These are phyloP conservation scores for Eupithecia abbreviata DNA, from an alignment of 2,888 invertebrate genomes.

Conservation along the genomic window DNA sequence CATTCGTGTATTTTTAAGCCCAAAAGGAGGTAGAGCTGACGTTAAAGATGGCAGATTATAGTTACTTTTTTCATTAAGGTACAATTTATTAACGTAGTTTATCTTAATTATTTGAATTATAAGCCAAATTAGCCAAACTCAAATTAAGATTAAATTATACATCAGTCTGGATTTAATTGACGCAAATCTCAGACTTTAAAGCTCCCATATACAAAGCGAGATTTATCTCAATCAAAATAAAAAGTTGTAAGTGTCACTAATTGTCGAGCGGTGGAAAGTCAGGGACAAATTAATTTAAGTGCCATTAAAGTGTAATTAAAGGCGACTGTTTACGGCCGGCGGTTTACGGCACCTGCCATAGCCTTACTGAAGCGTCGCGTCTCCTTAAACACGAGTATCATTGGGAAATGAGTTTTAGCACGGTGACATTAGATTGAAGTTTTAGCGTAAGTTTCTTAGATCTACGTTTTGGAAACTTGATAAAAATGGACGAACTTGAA, in stretches of 20 bases:
- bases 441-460: not conserved
- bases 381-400: not conserved
- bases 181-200: not conserved
- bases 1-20: not conserved
- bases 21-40: not conserved
- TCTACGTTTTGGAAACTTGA: not conserved
- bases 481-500: too few relatives aligned
- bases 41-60: not conserved
- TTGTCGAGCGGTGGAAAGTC: conserved; percentile 47
- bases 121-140: not conserved
- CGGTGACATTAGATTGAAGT: not conserved
- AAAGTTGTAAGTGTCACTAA: conserved; percentile 25
- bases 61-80: not conserved
- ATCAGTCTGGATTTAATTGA: not conserved
- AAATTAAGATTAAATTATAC: not conserved
- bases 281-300: conserved; percentile 59
- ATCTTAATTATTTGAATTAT: not conserved
- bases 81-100: not conserved
- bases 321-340: conserved; percentile 19
- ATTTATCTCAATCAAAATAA: conserved; percentile 22
- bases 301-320: conserved; percentile 55
- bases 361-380: conserved; percentile 5
- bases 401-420: conserved; percentile 5
- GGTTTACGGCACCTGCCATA: conserved; percentile 26
- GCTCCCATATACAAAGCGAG: not conserved